Percentiles rank a stretch among this genome's conserved stretches.
These are phyloP conservation scores for Andrena bucephala DNA, from an alignment of 2,888 invertebrate species.

Conservation along the genomic window DNA sequence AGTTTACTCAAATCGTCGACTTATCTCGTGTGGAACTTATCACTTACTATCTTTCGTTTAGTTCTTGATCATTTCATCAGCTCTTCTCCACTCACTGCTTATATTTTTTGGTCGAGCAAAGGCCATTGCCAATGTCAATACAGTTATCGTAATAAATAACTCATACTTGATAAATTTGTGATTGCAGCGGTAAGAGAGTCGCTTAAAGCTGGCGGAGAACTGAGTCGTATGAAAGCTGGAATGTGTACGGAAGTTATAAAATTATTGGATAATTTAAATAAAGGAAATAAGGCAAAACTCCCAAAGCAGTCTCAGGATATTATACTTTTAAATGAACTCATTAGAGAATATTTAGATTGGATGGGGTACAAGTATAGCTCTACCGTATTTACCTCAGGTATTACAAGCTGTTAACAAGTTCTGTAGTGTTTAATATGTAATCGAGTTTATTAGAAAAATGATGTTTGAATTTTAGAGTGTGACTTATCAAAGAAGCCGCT, in stretches of 20 bases:
- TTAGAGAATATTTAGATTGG: slow-evolving; percentile 90
- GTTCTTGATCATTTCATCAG: no score
- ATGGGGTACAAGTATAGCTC: slow-evolving; percentile 89
- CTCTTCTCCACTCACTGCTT: no score
- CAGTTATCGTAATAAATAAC: background rate
- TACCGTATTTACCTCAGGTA: slow-evolving; percentile 86
- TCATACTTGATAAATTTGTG: slow-evolving; percentile 13
- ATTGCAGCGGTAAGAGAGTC: slow-evolving; percentile 81
- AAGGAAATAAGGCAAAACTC: slow-evolving; percentile 69
- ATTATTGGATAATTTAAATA: slow-evolving; percentile 77
- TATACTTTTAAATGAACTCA: slow-evolving; percentile 88
- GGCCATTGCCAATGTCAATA: no score
- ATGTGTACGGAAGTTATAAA: slow-evolving; percentile 82
- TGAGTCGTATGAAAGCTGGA: slow-evolving; percentile 81
- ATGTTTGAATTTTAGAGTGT: slow-evolving; percentile 76
- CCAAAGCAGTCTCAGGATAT: slow-evolving; percentile 78
- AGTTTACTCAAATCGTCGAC: no score
- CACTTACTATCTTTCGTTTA: no score
- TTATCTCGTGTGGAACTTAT: no score
- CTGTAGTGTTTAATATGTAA: background rate
- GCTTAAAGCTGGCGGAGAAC: slow-evolving; percentile 79
- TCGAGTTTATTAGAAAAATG: background rate
- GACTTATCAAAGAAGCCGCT: slow-evolving; percentile 80
- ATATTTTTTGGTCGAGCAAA: no score
- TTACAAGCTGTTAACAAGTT: slow-evolving; percentile 3